phyloP scores from a whole-genome alignment of 1,140 invertebrate species.

The Asobara japonica region DNA sequence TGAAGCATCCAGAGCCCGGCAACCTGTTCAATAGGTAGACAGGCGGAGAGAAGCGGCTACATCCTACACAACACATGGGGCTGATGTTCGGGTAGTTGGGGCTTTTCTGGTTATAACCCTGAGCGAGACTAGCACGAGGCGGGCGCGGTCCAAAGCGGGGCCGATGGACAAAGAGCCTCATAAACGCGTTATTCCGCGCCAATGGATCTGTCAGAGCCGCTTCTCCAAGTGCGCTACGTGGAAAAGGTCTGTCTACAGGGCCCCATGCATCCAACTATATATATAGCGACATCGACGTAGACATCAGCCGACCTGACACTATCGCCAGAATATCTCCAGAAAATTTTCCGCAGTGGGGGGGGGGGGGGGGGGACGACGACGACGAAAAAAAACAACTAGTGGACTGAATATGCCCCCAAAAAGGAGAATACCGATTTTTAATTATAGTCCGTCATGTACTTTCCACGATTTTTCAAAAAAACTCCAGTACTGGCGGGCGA shows the following conservation, averaged over 20 bases:
- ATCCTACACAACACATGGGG: not conserved
- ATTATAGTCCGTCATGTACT: no score
- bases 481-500: no score
- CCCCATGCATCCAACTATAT: conserved; percentile 21
- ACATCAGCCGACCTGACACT: conserved; percentile 44
- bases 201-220: conserved; percentile 66
- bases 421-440: no score
- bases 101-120: conserved; percentile 1
- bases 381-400: no score
- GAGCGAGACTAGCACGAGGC: conserved; percentile 44
- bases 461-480: no score
- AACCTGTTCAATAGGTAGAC: conserved; percentile 4
- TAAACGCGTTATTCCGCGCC: conserved; percentile 68
- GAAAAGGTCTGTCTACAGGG: conserved; percentile 53
- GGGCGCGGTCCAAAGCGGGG: conserved; percentile 58
- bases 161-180: conserved; percentile 62
- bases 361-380: no score
- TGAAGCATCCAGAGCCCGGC: not conserved
- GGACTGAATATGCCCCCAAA: no score
- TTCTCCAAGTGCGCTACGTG: conserved; percentile 56
- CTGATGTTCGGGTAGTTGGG: not conserved
- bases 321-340: not conserved
- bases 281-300: conserved; percentile 35
- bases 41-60: not conserved
- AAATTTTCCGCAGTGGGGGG: no score